These are phyloP conservation scores for Malacoraja senta DNA, from an alignment of 2,797 vertebrate species.

Conservation along the genomic window DNA sequence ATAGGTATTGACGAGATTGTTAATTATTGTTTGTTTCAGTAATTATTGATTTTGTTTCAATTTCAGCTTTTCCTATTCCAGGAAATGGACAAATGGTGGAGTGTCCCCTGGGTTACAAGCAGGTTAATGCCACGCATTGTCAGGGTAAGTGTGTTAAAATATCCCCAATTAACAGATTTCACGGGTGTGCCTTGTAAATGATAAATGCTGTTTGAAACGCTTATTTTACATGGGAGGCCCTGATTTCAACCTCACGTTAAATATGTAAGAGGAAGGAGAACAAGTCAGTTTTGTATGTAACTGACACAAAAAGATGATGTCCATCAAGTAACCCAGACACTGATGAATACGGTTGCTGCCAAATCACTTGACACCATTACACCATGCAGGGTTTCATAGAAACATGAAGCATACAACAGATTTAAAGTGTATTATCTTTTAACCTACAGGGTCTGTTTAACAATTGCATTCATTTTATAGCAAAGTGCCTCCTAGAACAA, in stretches of 20 bases:
- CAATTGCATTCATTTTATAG: background rate
- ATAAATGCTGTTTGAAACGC: background rate
- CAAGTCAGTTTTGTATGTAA: background rate
- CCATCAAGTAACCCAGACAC: background rate
- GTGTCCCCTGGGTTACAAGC: constrained; percentile 86
- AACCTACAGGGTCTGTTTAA: background rate
- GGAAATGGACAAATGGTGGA: constrained; percentile 66
- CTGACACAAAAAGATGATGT: background rate
- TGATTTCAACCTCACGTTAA: background rate
- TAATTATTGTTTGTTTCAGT: background rate
- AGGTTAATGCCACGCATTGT: constrained; percentile 83
- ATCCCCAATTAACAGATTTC: background rate
- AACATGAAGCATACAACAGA: background rate
- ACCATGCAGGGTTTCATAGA: background rate
- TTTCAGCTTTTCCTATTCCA: constrained; percentile 67
- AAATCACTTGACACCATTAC: background rate
- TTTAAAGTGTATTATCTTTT: background rate
- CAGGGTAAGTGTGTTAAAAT: constrained; percentile 66
- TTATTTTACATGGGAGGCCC: background rate
- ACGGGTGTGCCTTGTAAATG: background rate
- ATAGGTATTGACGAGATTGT: background rate
- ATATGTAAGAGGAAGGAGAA: background rate
- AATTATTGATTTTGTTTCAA: background rate
- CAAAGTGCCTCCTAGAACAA: background rate
- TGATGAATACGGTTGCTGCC: background rate